phyloP scores from a whole-genome alignment of 2,797 vertebrate species.

The Sebastes aleutianus region DNA sequence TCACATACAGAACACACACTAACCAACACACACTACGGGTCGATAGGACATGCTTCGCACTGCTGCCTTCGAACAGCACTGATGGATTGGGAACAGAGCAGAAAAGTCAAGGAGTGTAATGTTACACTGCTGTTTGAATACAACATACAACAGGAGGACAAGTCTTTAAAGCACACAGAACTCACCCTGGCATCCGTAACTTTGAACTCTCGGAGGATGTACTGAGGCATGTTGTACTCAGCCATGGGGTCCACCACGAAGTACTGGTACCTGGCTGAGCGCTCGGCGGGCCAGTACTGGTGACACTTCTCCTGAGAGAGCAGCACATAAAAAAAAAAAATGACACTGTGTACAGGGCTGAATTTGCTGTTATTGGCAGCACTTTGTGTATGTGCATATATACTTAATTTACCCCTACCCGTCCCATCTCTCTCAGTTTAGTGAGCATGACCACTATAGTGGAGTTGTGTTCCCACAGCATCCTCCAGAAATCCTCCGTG shows the following conservation, averaged over 20 bases:
- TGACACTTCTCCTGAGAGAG: conserved; percentile 93
- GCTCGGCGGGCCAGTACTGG: conserved; percentile 98
- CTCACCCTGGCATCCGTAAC: conserved; percentile 97
- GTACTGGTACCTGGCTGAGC: conserved; percentile 97
- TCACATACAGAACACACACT: conserved; percentile 43
- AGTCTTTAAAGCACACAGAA: conserved; percentile 17
- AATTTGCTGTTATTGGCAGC: not conserved
- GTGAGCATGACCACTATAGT: conserved; percentile 98
- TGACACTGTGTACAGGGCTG: not conserved
- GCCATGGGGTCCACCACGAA: conserved; percentile 99
- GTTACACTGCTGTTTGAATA: conserved; percentile 12
- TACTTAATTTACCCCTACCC: conserved; percentile 76
- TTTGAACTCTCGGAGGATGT: conserved; percentile 98
- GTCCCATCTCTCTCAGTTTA: conserved; percentile 95
- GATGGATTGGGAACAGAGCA: conserved; percentile 41
- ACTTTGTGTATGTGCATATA: not conserved
- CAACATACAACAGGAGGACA: conserved; percentile 6
- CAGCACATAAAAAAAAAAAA: not conserved
- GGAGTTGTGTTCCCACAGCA: conserved; percentile 98
- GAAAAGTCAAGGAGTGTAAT: conserved; percentile 31
- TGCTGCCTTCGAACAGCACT: conserved; percentile 30
- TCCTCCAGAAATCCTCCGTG: conserved; percentile 98
- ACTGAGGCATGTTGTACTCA: conserved; percentile 99
- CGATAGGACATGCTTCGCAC: conserved; percentile 62
- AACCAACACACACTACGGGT: conserved; percentile 54